Conservation (phyloP, 2,113 vertebrate genomes). For the Hyla sarda region DNA sequence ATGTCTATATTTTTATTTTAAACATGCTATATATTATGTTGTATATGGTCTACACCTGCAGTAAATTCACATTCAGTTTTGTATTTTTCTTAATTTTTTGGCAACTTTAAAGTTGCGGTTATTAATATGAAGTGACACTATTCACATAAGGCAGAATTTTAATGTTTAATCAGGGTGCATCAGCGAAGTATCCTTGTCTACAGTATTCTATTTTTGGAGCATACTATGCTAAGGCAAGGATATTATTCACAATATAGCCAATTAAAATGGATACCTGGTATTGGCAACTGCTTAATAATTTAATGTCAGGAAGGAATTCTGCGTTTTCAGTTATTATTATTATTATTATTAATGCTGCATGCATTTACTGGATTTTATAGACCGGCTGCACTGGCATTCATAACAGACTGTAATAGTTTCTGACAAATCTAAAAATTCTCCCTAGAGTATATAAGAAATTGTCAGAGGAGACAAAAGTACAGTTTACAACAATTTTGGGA, state of each 20-base stretch:
- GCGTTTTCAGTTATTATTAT: slow-evolving; percentile 11
- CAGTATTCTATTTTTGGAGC: neutral
- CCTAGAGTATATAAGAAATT: neutral
- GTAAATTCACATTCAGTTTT: neutral
- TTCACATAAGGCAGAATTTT: neutral
- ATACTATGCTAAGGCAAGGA: neutral
- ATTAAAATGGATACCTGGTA: slow-evolving; percentile 11
- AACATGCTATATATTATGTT: neutral
- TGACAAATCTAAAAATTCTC: slow-evolving; percentile 3
- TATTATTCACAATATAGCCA: slow-evolving; percentile 15
- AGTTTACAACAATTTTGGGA: slow-evolving; percentile 47
- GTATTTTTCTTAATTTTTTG: no score
- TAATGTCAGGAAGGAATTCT: neutral
- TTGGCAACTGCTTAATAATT: slow-evolving; percentile 17
- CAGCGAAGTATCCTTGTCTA: neutral
- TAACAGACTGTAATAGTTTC: neutral
- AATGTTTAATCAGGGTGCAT: slow-evolving; percentile 2
- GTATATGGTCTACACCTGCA: neutral
- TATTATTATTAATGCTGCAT: neutral
- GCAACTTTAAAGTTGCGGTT: neutral
- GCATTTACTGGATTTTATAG: neutral
- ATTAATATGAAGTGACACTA: neutral
- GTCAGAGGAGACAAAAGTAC: slow-evolving; percentile 25
- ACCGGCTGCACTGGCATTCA: neutral
- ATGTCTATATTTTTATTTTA: no score